Evolutionary conservation across 2,797 vertebrate species (phyloP).

Genomic region (Ispidina lecontei): DNA sequence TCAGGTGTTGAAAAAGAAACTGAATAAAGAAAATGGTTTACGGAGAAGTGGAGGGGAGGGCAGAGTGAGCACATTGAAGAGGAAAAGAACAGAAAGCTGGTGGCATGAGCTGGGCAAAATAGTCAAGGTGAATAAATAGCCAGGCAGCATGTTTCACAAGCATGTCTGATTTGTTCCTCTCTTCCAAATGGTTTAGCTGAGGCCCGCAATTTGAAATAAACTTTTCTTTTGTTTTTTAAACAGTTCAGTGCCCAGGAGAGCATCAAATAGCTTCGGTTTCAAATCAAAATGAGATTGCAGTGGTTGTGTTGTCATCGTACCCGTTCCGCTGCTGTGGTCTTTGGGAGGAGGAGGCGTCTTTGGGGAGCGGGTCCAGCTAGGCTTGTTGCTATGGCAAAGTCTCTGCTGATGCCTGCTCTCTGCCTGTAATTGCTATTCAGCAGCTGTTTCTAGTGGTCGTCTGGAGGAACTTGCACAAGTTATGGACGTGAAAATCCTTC

Average conservation of each 20-base stretch:
- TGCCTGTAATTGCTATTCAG: constrained; percentile 62
- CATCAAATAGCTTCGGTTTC: constrained; percentile 9
- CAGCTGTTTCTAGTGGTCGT: constrained; percentile 59
- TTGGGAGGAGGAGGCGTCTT: constrained; percentile 52
- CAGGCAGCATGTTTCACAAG: not conserved
- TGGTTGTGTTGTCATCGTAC: constrained; percentile 28
- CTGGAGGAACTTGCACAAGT: constrained; percentile 29
- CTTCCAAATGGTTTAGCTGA: not conserved
- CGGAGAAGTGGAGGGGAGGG: not conserved
- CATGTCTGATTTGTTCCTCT: not conserved
- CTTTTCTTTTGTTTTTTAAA: constrained; percentile 55
- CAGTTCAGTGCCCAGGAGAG: constrained; percentile 45
- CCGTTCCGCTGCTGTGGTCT: constrained; percentile 55
- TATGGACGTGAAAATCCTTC: not conserved
- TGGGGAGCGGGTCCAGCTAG: constrained; percentile 51
- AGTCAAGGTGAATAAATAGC: not conserved
- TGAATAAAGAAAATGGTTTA: not conserved
- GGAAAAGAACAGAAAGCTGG: not conserved
- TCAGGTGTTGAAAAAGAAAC: not conserved
- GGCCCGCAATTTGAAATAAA: not conserved
- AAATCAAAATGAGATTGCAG: constrained; percentile 13
- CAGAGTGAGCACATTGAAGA: not conserved
- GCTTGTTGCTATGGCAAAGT: constrained; percentile 64
- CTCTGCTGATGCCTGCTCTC: constrained; percentile 50
- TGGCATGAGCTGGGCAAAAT: not conserved